Percentiles rank a stretch among this genome's conserved stretches.
These are phyloP conservation scores for Hypena proboscidalis DNA, from an alignment of 2,888 invertebrate species.

Conservation along the genomic window DNA sequence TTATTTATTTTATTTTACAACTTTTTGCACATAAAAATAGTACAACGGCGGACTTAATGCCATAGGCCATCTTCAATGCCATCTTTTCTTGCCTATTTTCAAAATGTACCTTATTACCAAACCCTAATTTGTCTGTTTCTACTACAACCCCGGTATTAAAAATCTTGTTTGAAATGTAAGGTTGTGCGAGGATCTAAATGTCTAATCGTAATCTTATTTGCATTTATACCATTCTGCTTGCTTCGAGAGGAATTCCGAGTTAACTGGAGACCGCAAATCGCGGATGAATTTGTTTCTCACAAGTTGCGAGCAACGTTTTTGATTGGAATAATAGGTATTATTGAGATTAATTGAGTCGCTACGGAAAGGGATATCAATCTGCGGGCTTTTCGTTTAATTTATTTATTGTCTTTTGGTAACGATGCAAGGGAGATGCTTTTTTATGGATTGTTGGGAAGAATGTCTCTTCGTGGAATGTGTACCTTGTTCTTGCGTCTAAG, in stretches of 20 bases:
- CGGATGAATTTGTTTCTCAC: conserved; percentile 46
- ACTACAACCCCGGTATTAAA: conserved; percentile 54
- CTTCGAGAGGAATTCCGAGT: conserved; percentile 47
- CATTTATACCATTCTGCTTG: conserved; percentile 62
- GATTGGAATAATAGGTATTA: conserved; percentile 43
- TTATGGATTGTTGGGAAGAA: too few relatives aligned
- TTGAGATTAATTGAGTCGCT: conserved; percentile 31
- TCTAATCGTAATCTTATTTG: conserved; percentile 70
- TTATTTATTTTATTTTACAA: too few relatives aligned
- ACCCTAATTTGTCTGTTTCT: conserved; percentile 24
- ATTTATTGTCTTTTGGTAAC: conserved; percentile 5
- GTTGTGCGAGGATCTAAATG: conserved; percentile 62
- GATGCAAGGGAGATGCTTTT: background rate
- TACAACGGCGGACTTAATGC: too few relatives aligned
- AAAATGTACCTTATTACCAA: conserved; percentile 25
- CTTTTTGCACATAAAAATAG: too few relatives aligned
- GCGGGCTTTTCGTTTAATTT: conserved; percentile 7
- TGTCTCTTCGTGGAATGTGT: too few relatives aligned
- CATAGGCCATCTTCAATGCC: too few relatives aligned
- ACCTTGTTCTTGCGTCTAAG: too few relatives aligned
- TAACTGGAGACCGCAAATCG: conserved; percentile 48
- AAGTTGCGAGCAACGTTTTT: conserved; percentile 36
- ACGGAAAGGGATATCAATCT: conserved; percentile 18
- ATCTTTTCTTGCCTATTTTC: too few relatives aligned
- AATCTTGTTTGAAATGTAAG: conserved; percentile 58